These are phyloP conservation scores for Anoplius nigerrimus DNA, from an alignment of 2,888 invertebrate genomes.

Conservation along the genomic window DNA sequence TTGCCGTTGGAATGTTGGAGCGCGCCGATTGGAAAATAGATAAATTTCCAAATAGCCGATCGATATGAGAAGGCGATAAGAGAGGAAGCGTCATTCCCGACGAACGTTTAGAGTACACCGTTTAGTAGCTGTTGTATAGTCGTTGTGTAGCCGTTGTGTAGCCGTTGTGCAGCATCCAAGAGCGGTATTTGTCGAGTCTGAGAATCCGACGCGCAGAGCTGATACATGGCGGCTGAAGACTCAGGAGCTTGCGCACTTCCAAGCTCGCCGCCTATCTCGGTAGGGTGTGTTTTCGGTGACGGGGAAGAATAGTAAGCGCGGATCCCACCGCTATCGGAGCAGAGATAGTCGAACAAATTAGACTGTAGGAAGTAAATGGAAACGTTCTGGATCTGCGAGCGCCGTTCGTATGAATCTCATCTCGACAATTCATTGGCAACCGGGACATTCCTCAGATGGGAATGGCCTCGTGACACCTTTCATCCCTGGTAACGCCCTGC, in stretches of 20 bases:
- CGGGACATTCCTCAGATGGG: not conserved
- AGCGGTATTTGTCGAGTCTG: no score
- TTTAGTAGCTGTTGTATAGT: no score
- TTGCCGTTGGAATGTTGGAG: no score
- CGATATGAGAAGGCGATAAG: no score
- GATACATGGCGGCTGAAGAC: constrained; percentile 31
- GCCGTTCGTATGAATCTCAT: not conserved
- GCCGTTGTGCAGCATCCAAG: no score
- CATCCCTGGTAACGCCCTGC: no score
- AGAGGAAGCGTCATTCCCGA: no score
- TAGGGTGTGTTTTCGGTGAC: constrained; percentile 34
- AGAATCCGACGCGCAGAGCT: no score
- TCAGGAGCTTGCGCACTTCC: constrained; percentile 46
- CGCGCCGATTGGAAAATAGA: no score
- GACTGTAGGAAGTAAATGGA: not conserved
- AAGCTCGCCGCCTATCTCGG: constrained; percentile 16
- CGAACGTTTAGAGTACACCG: no score
- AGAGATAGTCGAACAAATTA: constrained; percentile 28
- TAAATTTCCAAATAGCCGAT: not conserved
- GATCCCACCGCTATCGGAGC: constrained; percentile 17
- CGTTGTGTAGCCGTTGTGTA: no score
- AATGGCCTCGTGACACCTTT: no score
- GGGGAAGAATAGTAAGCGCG: constrained; percentile 23
- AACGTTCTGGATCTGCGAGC: not conserved
- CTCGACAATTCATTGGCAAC: not conserved